These are phyloP conservation scores for Shinisaurus crocodilurus DNA, from an alignment of 2,113 vertebrate genomes.

Conservation along the genomic window DNA sequence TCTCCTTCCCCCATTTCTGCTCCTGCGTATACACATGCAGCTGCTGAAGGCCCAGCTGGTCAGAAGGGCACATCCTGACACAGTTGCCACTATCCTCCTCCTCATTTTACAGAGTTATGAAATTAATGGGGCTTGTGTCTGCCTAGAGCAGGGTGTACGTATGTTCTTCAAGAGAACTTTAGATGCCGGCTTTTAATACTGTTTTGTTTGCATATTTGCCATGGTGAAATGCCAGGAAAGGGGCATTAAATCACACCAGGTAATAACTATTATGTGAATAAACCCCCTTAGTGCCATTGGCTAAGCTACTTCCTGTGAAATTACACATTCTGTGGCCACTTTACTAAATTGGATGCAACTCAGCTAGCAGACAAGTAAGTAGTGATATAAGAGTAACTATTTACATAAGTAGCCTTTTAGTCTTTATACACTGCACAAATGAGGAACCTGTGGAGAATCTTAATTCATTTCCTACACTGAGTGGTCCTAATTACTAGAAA, in stretches of 20 bases:
- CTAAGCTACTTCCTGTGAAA: constrained; percentile 48
- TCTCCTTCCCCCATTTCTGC: neutral
- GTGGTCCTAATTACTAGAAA: constrained; percentile 52
- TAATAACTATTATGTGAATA: constrained; percentile 24
- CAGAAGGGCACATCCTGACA: no score
- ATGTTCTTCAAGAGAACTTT: neutral
- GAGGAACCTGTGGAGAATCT: constrained; percentile 67
- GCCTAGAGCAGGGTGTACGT: neutral
- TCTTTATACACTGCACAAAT: constrained; percentile 64
- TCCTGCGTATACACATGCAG: neutral
- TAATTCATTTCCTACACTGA: constrained; percentile 69
- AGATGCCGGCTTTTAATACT: neutral
- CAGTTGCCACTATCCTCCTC: no score
- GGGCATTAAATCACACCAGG: constrained; percentile 13
- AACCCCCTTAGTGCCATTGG: neutral
- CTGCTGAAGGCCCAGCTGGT: no score
- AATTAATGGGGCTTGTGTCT: neutral
- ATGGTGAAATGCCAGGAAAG: neutral
- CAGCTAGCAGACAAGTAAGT: constrained; percentile 58
- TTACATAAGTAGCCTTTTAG: constrained; percentile 69
- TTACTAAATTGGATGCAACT: constrained; percentile 59
- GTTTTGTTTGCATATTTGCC: neutral
- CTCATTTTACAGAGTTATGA: neutral
- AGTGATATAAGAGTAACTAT: constrained; percentile 67
- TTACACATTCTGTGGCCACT: constrained; percentile 54